Conservation (phyloP, 2,797 vertebrate genomes). For the Anabacerthia variegaticeps region DNA sequence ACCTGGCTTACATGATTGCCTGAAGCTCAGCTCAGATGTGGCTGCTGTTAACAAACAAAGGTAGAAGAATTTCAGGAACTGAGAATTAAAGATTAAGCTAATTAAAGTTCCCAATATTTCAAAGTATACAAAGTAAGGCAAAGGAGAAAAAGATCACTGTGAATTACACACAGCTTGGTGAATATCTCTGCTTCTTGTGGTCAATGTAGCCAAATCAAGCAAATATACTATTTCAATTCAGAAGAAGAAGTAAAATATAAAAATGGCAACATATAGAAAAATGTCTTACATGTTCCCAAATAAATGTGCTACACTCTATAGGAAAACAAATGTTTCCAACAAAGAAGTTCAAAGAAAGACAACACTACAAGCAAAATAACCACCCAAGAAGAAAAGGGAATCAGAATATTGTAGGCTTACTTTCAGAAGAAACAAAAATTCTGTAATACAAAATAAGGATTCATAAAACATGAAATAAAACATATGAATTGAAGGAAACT, state of each 20-base stretch:
- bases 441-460: neutral
- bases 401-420: neutral
- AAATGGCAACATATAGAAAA: neutral
- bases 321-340: neutral
- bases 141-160: neutral
- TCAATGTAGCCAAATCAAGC: neutral
- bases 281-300: neutral
- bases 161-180: neutral
- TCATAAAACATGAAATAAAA: neutral
- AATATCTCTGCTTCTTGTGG: neutral
- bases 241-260: neutral
- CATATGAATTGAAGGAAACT: neutral
- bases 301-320: neutral
- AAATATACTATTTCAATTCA: neutral
- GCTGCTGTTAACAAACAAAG: neutral
- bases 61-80: constrained; percentile 7
- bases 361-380: neutral
- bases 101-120: neutral
- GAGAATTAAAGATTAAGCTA: neutral
- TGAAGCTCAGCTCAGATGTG: constrained; percentile 2
- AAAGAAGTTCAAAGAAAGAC: neutral
- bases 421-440: neutral
- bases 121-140: neutral
- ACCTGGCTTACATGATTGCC: neutral
- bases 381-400: neutral